Evolutionary conservation across 2,797 vertebrate species (phyloP), one percentile per base, ranked within the genome.

Genomic region (Argentina silus): DNA sequence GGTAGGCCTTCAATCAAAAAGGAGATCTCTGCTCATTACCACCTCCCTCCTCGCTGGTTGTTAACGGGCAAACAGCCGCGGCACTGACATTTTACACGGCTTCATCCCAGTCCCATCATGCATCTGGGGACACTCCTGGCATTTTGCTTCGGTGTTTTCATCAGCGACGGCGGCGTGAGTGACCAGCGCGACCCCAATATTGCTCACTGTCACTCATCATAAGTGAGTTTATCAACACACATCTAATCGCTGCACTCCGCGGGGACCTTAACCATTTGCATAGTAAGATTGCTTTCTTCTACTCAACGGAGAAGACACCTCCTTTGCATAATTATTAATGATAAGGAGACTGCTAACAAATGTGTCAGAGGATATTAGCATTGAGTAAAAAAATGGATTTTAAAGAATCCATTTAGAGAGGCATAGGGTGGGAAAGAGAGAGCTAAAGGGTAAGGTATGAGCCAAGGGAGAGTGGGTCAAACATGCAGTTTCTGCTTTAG

Each of bases 321-420:
- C 80, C 89, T 95, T 95, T 93, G 93, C 95, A 96, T 96, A 96
- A 95, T 96, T 96, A 96, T 95, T 92, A 95, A 94, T 91, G 94
- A 95, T 96, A 96, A 94, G 94, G 94, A 95, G 93, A 86, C 82
- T 82, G 91, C 75, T 76, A 95, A 96, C 95, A 96, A 96, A 96
- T 91, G 94, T 90, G 94, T 94, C 95, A 93, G 92, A 83, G 93
- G 93, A 92, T 93, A 95, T 93, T 90, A 90, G 91, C 86, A 81
- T 86, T 77, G 91, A 85, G 89, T 86, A 88, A 78, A 88, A 87
- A 87, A 89, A 83, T 77, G 66, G 85, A 85, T 89, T 85, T 78
- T 80, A 86, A 88, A 68, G 88, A 85, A 91, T 81, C 76, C 66
- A 67, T 89, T 90, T 76, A 76, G 81, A 69, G 73, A 78, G 21